Conservation (phyloP, 2,797 vertebrate genomes). For the Somateria mollissima region DNA sequence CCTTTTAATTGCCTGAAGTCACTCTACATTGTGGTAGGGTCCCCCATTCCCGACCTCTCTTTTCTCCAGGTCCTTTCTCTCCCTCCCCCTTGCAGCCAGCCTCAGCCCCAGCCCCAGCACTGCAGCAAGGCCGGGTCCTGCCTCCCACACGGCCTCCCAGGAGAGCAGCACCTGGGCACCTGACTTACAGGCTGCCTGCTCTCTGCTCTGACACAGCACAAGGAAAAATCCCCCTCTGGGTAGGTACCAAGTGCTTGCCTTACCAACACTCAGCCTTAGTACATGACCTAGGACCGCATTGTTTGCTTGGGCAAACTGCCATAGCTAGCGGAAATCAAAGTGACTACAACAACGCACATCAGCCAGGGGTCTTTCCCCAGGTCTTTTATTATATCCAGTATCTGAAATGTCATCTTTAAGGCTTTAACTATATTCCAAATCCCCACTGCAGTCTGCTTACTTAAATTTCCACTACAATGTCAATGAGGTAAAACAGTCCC, state of each 20-base stretch:
- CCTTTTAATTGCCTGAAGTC: conserved; percentile 30
- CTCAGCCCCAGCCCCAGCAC: not conserved
- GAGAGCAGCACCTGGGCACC: not conserved
- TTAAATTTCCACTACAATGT: not conserved
- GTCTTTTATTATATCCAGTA: not conserved
- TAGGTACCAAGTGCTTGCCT: not conserved
- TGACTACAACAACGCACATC: too few species aligned
- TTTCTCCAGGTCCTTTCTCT: not conserved
- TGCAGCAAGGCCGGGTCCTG: not conserved
- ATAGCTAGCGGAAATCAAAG: not conserved
- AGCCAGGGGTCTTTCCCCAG: not conserved
- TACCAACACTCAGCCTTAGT: not conserved
- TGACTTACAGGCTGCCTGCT: rapidly evolving
- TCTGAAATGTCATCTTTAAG: not conserved
- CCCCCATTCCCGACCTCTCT: not conserved
- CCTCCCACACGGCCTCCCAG: rapidly evolving
- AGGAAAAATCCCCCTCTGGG: rapidly evolving
- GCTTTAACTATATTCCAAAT: not conserved
- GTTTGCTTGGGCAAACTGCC: not conserved
- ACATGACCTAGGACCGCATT: rapidly evolving
- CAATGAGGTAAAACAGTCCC: not conserved
- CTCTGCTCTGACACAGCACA: not conserved
- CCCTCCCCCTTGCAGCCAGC: not conserved
- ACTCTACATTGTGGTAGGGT: not conserved
- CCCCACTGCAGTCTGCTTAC: not conserved